These are phyloP conservation scores for Magallana gigas DNA, from an alignment of 1,140 invertebrate species.

Conservation along the genomic window DNA sequence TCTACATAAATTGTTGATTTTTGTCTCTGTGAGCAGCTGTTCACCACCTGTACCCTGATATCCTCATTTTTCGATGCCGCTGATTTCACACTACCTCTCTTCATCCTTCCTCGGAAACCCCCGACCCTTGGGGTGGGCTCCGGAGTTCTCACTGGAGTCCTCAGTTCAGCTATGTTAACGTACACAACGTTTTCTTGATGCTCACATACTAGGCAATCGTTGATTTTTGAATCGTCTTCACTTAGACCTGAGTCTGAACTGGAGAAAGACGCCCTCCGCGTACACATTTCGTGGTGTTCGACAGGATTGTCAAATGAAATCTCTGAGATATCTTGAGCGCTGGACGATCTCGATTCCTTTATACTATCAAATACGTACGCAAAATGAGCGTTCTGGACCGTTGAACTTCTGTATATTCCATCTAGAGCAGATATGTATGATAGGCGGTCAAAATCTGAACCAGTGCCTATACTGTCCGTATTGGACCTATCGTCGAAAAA, in stretches of 20 bases:
- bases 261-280: not conserved
- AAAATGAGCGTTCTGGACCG: not conserved
- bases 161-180: slow-evolving; percentile 8
- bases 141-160: not conserved
- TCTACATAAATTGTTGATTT: slow-evolving; percentile 1
- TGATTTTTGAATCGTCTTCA: slow-evolving; percentile 9
- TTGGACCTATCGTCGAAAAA: slow-evolving; percentile 22
- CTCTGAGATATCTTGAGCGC: not conserved
- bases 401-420: slow-evolving; percentile 11
- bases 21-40: not conserved
- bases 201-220: not conserved
- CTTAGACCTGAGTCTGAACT: slow-evolving; percentile 16
- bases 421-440: slow-evolving; percentile 16
- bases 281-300: not conserved
- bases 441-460: slow-evolving; percentile 9
- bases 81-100: not conserved
- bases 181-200: slow-evolving; percentile 12
- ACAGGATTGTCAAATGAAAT: not conserved
- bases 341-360: not conserved
- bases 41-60: not conserved
- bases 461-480: not conserved
- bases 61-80: not conserved
- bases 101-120: not conserved
- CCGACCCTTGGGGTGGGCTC: not conserved
- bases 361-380: not conserved